Evolutionary conservation across 2,888 invertebrate genomes (phyloP), one percentile per base, ranked within the genome.

Genomic region (Blastobasis lacticolella): DNA sequence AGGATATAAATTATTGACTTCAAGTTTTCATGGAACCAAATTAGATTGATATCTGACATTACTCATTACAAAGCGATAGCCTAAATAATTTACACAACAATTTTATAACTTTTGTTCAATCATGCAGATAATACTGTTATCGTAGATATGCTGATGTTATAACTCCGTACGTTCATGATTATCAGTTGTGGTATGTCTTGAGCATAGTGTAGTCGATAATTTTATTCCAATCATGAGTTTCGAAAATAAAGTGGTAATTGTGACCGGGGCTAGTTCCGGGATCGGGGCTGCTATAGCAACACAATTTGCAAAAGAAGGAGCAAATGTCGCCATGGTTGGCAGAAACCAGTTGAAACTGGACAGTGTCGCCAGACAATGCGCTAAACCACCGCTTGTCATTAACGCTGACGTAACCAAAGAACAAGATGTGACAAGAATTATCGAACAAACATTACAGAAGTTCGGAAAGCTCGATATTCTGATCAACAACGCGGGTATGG

Each of bases 401-500:
- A 62, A 57, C 55, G 70, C 66, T 0, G 75, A 75, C 10, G 40
- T 75, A 1, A 46, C 64, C 1, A 60, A 66, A 41, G 71, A 72
- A 10, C 55, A 52, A 2, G 66, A 69, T 23, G 57, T 54, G 0
- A 57, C 57, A n/a, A 53, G 49, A 6, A 55, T 71, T 0, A 44
- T 75, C 0, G 38, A 56, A 5, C 51, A 64, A 57, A 67, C 67
- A 1, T 49, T 71, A 4, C 51, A 61, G 0, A 60, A 57, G 38
- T 75, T 61, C 47, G 66, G 66, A 0, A 67, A 67, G 57, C 49
- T 76, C 0, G 71, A 77, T 47, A 55, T 77, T 4, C 57, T 75
- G 6, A 58, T 76, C 0, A 76, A 75, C 52, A 74, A 73, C 23
- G 74, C 74, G 8, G 75, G 65, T 0, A 58, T 67, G 1, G 10